phyloP scores from a whole-genome alignment of 1,140 invertebrate species.

The Cardiocondyla obscurior region DNA sequence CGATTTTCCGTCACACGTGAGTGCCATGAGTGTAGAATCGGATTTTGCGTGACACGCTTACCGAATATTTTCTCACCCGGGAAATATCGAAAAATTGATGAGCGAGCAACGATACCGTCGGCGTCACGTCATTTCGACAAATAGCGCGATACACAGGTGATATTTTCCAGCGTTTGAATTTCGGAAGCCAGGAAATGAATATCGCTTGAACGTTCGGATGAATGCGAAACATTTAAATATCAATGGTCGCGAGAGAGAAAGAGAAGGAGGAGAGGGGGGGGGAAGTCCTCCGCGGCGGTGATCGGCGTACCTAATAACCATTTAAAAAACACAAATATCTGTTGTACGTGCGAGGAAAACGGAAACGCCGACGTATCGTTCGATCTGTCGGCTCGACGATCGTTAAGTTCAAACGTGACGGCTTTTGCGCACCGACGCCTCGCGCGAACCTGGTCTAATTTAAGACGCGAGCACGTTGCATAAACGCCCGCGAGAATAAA shows the following conservation, averaged over 20 bases:
- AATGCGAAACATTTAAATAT: conserved; percentile 53
- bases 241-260: conserved; percentile 24
- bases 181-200: conserved; percentile 22
- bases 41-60: conserved; percentile 3
- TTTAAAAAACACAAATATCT: conserved; percentile 21
- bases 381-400: neutral
- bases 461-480: neutral
- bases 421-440: neutral
- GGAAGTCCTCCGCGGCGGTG: neutral
- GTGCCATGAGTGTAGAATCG: neutral
- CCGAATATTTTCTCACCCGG: neutral
- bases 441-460: neutral
- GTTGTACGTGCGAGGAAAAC: neutral
- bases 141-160: neutral
- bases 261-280: too few species aligned
- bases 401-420: neutral
- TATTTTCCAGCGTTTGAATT: conserved; percentile 51
- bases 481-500: neutral
- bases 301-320: neutral
- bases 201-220: conserved; percentile 5
- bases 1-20: neutral
- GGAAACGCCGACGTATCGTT: conserved; percentile 6
- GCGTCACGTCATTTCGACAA: conserved; percentile 36
- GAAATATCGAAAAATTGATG: conserved; percentile 45
- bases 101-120: conserved; percentile 27